These are phyloP conservation scores for Penelope pileata DNA, from an alignment of 2,113 vertebrate species.

Conservation along the genomic window DNA sequence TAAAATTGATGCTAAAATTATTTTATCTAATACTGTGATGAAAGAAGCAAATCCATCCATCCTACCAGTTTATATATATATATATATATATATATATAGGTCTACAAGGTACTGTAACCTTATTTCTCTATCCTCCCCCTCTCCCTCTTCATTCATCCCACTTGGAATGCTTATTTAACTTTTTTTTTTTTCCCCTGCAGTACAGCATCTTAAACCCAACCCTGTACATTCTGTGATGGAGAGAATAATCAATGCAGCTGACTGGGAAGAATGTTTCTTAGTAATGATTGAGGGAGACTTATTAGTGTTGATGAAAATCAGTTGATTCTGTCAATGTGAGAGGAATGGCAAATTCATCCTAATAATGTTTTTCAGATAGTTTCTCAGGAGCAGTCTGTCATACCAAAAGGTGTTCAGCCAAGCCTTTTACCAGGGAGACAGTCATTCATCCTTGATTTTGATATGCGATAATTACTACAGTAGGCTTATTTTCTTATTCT, in stretches of 20 bases:
- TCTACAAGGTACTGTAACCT: neutral
- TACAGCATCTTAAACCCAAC: neutral
- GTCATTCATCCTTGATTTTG: neutral
- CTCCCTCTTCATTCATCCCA: neutral
- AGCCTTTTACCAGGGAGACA: neutral
- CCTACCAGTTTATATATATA: no score
- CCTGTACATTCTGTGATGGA: neutral
- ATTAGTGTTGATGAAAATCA: neutral
- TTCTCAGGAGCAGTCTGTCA: neutral
- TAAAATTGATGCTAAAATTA: neutral
- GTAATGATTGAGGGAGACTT: neutral
- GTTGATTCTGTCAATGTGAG: neutral
- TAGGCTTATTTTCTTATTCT: neutral
- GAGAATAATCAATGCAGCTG: neutral
- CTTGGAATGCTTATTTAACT: no score
- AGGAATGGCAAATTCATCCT: neutral
- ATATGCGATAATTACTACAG: neutral
- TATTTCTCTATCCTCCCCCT: fast-evolving
- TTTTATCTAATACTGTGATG: neutral
- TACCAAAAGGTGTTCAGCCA: neutral
- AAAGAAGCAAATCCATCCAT: neutral
- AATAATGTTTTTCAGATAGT: neutral
- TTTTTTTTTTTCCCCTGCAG: no score
- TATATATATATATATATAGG: no score
- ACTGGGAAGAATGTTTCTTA: neutral